Evolutionary conservation across 2,888 invertebrate species (phyloP), one percentile per base, ranked within the genome.

Genomic region (Eumacrocentrus americanus): DNA sequence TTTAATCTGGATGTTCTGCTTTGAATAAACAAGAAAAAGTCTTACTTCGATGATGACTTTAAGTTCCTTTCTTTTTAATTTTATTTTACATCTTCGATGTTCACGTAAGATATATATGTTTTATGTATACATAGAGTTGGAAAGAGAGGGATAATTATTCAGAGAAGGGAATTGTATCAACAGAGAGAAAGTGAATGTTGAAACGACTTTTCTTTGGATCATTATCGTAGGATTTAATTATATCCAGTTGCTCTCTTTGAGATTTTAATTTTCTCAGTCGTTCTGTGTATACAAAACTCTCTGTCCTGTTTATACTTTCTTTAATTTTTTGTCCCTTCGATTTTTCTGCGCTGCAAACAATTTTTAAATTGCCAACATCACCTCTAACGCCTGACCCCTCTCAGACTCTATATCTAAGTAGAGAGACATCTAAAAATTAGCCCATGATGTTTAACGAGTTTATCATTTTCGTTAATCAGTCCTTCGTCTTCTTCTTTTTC

Each of bases 201-300:
- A 14, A 12, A 37, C 4, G 18, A 40, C 7, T 16, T 73, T 74
- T 75, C 74, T 75, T 75, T 75, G 74, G 70, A 68, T 75, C 74
- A 75, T 75, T 75, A 75, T 73, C 72, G 72, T 71, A 3, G 3
- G 74, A 75, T 75, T 75, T 75, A 74, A 75, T 75, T 75, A 74
- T 72, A 66, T 73, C 70, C 70, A 74, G 69, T 40, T 40, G 16
- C 7, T 73, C 70, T 70, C 75, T 75, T 74, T 74, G 75, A 75
- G 70, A 71, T 72, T 75, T 75, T 72, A 74, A 74, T 75, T 74
- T 56, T 55, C 58, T 55, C 58, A 51, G 48, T 38, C 37, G 40
- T 57, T 47, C 38, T 29, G 23, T 51, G 1, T 35, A 23, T 23
- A 18, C 16, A 6, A 12, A 34, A 37, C 44, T 44, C 9, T 42